Base-by-base conservation (phyloP, 2,113 vertebrate species). In the Lagenorhynchus albirostris region DNA sequence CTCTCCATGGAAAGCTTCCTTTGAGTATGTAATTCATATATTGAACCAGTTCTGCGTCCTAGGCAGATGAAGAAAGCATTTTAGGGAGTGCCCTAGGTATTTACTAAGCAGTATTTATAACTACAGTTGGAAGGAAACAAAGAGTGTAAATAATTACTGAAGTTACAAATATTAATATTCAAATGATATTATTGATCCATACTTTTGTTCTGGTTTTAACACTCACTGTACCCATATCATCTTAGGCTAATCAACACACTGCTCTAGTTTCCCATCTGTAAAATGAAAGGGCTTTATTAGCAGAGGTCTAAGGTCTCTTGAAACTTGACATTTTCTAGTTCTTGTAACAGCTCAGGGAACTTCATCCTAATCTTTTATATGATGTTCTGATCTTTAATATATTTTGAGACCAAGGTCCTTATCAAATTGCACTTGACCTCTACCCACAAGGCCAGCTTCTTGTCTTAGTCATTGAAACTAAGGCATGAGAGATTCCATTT, bases 371-470 rank as follows among this genome's bases (percentile, higher is more conserved):
- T 94, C 62, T 60, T 91, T 90, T 60, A 94, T 86, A 65, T 74
- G 79, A 47, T 92, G 29, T 67, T 87, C 71, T 85, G 38, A 89
- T 82, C 73, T 96, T 97, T 96, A 92, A 92, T 85, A 89, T 85
- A 81, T 96, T 90, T 92, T 85, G 71, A 92, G 31, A 89, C 41
- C 13, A 70, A 95, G n/a, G 8, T 76, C 80, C 60, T 94, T 89
- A 89, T 96, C 63, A 63, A 97, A 89, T 47, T 94, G 50, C 7
- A 44, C 73, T 89, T 94, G 79, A 89, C 83, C 76, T 92, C 71
- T 70, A 81, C 38, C 50, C 65, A 94, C 31, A 85, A 89, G 41
- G 31, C 20, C 41, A 81, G 26, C 47, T 86, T 77, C 58, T 76
- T 81, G 21, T 79, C 63, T 84, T 41, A 84, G 91, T 91, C 76